These are phyloP conservation scores for Mythimna loreyi DNA, from an alignment of 2,888 invertebrate genomes.

Conservation along the genomic window DNA sequence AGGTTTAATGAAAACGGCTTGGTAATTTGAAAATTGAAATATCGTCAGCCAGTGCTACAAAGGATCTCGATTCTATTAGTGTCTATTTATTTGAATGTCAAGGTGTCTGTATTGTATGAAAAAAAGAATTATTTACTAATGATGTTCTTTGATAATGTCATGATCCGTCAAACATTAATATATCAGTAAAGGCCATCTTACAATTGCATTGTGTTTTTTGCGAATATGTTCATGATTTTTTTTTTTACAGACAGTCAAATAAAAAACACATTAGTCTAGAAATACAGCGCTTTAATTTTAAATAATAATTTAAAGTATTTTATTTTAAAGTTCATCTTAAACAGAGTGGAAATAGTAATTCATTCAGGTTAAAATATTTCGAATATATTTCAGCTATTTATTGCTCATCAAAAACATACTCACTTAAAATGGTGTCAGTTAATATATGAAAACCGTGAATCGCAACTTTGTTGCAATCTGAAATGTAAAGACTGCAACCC, in stretches of 20 bases:
- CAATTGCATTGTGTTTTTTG: slow-evolving; percentile 36
- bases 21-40: slow-evolving; percentile 49
- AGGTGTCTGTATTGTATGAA: slow-evolving; percentile 28
- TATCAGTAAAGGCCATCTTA: slow-evolving; percentile 57
- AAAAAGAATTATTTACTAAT: slow-evolving; percentile 39
- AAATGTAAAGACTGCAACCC: neutral
- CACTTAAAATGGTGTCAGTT: slow-evolving; percentile 43
- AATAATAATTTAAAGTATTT: slow-evolving; percentile 30
- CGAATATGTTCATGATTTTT: neutral
- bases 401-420: slow-evolving; percentile 59
- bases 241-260: neutral
- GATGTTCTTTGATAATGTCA: slow-evolving; percentile 42
- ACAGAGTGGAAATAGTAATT: slow-evolving; percentile 10
- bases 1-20: too few relatives aligned
- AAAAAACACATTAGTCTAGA: neutral
- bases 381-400: slow-evolving; percentile 67
- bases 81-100: slow-evolving; percentile 37
- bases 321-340: slow-evolving; percentile 19
- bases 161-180: slow-evolving; percentile 62
- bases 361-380: slow-evolving; percentile 46
- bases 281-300: slow-evolving; percentile 12
- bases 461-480: slow-evolving; percentile 36
- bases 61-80: slow-evolving; percentile 17
- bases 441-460: slow-evolving; percentile 29
- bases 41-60: slow-evolving; percentile 28